These are phyloP conservation scores for Gila robusta DNA, from an alignment of 2,797 vertebrate genomes.

Conservation along the genomic window DNA sequence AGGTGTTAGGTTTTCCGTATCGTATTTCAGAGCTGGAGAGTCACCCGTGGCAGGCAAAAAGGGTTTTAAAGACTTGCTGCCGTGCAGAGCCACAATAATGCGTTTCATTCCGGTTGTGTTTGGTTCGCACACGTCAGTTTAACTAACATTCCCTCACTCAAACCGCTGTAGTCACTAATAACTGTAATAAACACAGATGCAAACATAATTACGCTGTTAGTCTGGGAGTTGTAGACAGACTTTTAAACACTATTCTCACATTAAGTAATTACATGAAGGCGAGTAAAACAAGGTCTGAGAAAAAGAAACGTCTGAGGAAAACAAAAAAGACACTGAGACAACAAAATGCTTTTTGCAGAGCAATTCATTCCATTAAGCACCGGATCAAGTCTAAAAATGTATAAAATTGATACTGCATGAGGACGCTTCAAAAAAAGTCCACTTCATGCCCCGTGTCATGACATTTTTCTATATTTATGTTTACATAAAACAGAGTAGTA, in stretches of 20 bases:
- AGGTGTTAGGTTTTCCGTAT: conserved; percentile 29
- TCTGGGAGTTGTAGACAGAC: conserved; percentile 20
- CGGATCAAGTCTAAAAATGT: conserved; percentile 2
- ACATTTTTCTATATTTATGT: conserved; percentile 8
- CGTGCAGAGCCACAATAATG: conserved; percentile 3
- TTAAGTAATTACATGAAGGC: conserved; percentile 40
- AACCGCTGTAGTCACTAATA: conserved; percentile 40
- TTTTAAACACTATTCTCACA: conserved; percentile 40
- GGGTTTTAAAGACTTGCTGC: conserved; percentile 25
- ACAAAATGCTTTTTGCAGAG: conserved; percentile 27
- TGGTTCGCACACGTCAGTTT: conserved; percentile 14
- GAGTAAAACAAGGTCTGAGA: conserved; percentile 17
- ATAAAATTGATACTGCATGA: conserved; percentile 3
- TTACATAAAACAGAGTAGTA: conserved; percentile 2
- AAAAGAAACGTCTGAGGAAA: neutral
- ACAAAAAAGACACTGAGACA: neutral
- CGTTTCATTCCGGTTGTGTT: neutral
- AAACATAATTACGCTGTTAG: conserved; percentile 44
- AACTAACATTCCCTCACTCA: conserved; percentile 27
- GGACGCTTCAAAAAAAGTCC: neutral
- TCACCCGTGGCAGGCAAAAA: conserved; percentile 14
- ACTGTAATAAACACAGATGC: conserved; percentile 36
- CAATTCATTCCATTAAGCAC: conserved; percentile 29
- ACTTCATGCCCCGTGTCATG: neutral
- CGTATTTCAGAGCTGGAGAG: conserved; percentile 23